Base-by-base conservation (phyloP, 2,113 vertebrate species). In the Mirounga angustirostris region DNA sequence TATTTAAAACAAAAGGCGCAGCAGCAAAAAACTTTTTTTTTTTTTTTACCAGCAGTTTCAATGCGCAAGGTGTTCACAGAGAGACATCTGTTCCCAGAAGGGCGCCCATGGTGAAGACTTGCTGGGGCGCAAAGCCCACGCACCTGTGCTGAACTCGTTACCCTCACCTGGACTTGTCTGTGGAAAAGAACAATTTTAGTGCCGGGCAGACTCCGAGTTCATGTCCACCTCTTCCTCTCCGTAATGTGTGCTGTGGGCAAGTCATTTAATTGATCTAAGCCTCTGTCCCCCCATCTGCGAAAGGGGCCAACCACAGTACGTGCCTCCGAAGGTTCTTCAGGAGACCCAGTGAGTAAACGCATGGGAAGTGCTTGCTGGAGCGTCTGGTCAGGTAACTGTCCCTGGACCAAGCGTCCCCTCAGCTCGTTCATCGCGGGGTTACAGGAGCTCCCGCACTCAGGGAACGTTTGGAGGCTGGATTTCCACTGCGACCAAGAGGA, bases 401-500 rank as follows among this genome's bases (percentile, higher is more conserved):
- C 9, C 21, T 36, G 46, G 65, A 18, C 16, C 67, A 46, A 40
- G 12, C 0, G 2, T 2, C 6, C 43, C 10, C 18, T 40, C 4
- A 2, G 9, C 6, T 19, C 0, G 1, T 33, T 30, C n/a, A 5
- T 22, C 61, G 52, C 30, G 9, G 18, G 8, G 43, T 16, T 16
- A 7, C 33, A 56, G 50, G 36, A 40, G 46, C 28, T 5, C 0
- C 6, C 8, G 5, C 10, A 11, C 11, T 26, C 40, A 2, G 33
- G 18, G n/a, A n/a, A 52, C 6, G 0, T 74, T 14, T 58, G 79
- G 13, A 79, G n/a, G 46, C 8, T 5, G 8, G 61, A 22, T 2
- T 21, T 46, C 7, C 33, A 1, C 33, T 0, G 3, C 4, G 1
- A 59, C 0, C 28, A 22, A 6, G 0, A 21, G 46, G 8, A 28